Percentiles rank a stretch among this genome's conserved stretches.
These are phyloP conservation scores for Sinohyriopsis cumingii DNA, from an alignment of 2,888 invertebrate species.

Conservation along the genomic window DNA sequence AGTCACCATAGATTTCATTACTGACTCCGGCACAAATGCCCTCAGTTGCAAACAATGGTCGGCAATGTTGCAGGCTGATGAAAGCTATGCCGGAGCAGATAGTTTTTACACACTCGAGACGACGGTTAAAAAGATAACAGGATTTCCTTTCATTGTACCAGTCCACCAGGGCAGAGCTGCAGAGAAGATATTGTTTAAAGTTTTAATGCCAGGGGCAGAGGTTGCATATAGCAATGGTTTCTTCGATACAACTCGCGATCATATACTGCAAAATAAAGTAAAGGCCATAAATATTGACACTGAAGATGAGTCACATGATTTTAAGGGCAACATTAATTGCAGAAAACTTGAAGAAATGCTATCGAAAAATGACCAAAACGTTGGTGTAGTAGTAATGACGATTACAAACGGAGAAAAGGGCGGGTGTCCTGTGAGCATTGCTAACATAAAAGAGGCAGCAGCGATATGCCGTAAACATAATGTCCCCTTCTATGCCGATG, in stretches of 20 bases:
- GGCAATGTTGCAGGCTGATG: background rate
- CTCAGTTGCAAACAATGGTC: background rate
- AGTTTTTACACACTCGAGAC: background rate
- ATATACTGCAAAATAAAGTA: slow-evolving; percentile 1
- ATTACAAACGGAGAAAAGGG: slow-evolving; percentile 14
- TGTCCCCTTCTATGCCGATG: slow-evolving; percentile 13
- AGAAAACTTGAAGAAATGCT: slow-evolving; percentile 9
- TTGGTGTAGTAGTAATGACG: slow-evolving; percentile 11
- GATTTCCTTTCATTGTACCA: slow-evolving; percentile 7
- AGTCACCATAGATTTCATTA: background rate
- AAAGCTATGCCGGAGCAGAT: background rate
- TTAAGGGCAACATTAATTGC: slow-evolving; percentile 16
- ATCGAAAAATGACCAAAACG: background rate
- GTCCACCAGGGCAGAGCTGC: slow-evolving; percentile 24
- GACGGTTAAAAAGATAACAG: background rate
- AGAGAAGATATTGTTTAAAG: slow-evolving; percentile 9
- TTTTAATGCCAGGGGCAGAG: slow-evolving; percentile 1
- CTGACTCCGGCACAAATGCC: background rate
- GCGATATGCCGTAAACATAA: slow-evolving; percentile 7
- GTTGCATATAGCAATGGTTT: slow-evolving; percentile 17
- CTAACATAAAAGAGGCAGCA: slow-evolving; percentile 11
- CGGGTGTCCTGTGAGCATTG: slow-evolving; percentile 23
- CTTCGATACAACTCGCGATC: slow-evolving; percentile 21
- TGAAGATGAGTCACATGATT: background rate
- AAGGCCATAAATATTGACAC: slow-evolving; percentile 3